A percentile compares a stretch with the other conserved stretches of the same genome.
Evolutionary conservation across 2,888 invertebrate species (phyloP).

Genomic region (Cephus runcator): DNA sequence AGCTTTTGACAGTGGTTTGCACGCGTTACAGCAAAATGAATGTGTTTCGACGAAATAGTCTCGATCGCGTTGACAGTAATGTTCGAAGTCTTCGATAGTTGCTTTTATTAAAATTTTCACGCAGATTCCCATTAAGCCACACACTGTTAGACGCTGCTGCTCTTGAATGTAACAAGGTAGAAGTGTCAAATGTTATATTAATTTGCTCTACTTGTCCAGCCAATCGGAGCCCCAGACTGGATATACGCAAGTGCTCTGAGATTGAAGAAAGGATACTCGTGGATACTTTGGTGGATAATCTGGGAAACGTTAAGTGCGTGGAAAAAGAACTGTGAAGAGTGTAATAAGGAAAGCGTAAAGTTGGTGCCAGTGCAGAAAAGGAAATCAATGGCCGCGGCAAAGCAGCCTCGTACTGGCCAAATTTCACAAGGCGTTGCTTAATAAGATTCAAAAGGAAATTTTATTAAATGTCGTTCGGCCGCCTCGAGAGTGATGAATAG

Average conservation of each 20-base stretch:
- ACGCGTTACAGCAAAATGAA: neutral
- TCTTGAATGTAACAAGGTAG: neutral
- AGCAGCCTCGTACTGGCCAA: neutral
- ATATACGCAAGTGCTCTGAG: neutral
- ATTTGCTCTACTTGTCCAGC: neutral
- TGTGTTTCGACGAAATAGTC: neutral
- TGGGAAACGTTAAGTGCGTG: neutral
- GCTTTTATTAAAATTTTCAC: neutral
- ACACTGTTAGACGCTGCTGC: neutral
- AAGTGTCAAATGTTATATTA: neutral
- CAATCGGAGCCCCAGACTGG: neutral
- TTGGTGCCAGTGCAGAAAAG: neutral
- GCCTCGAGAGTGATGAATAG: conserved; percentile 28
- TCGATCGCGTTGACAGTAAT: neutral
- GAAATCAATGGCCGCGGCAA: neutral
- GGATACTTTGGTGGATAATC: neutral
- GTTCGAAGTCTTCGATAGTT: neutral
- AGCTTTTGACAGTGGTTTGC: neutral
- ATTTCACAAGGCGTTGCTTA: neutral
- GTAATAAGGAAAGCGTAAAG: neutral
- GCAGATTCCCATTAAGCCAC: neutral
- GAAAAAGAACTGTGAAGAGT: neutral
- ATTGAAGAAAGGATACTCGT: neutral
- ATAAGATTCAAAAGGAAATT: neutral
- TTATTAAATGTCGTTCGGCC: conserved; percentile 3